Percentiles rank a stretch among this genome's conserved stretches.
phyloP scores from a whole-genome alignment of 2,888 invertebrate genomes.

The Diadegma fenestrale region DNA sequence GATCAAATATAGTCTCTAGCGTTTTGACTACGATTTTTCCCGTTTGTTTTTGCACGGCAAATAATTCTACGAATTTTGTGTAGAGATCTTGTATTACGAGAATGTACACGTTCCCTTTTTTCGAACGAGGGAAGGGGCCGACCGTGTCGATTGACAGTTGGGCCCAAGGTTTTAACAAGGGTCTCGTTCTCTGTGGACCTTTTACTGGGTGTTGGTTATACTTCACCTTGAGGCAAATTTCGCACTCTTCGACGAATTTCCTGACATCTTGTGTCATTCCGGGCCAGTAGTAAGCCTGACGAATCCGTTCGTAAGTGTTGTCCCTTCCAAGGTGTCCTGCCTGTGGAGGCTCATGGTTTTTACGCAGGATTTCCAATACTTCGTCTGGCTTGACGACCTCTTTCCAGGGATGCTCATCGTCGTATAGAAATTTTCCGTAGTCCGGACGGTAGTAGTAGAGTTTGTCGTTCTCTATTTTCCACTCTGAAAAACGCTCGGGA shows the following conservation, averaged over 20 bases:
- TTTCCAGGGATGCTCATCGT: slow-evolving; percentile 34
- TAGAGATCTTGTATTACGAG: slow-evolving; percentile 44
- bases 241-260: too few species aligned
- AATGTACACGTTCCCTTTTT: slow-evolving; percentile 35
- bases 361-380: slow-evolving; percentile 37
- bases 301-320: slow-evolving; percentile 58
- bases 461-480: slow-evolving; percentile 7
- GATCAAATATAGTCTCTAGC: slow-evolving; percentile 61
- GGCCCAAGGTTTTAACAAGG: too few species aligned
- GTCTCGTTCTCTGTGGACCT: too few species aligned
- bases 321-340: slow-evolving; percentile 38
- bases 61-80: slow-evolving; percentile 49
- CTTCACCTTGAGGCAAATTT: slow-evolving; percentile 1
- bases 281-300: slow-evolving; percentile 60
- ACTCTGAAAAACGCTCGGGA: slow-evolving; percentile 12
- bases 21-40: slow-evolving; percentile 36
- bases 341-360: slow-evolving; percentile 57
- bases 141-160: too few species aligned
- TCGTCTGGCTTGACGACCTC: slow-evolving; percentile 41
- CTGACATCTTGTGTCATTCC: slow-evolving; percentile 40
- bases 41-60: slow-evolving; percentile 31
- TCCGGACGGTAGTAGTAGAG: slow-evolving; percentile 36
- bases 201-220: slow-evolving; percentile 33
- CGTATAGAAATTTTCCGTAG: slow-evolving; percentile 37
- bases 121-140: slow-evolving; percentile 41